Evolutionary conservation across 2,113 vertebrate species (phyloP).

Genomic region (Thymallus thymallus): DNA sequence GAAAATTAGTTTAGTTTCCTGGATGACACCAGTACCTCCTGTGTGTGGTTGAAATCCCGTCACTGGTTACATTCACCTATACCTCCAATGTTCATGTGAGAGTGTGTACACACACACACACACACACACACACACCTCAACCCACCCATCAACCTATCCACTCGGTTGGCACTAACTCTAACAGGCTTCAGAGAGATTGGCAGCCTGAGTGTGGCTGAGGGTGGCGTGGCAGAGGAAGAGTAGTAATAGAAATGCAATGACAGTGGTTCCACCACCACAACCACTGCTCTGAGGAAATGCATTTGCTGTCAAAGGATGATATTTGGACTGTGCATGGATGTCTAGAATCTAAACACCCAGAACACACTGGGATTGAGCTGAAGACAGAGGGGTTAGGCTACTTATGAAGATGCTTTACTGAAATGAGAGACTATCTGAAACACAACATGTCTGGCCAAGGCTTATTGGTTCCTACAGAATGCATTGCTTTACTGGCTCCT

Average conservation of each 20-base stretch:
- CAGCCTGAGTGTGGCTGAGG: conserved; percentile 70
- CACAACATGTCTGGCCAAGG: conserved; percentile 39
- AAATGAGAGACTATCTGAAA: conserved; percentile 17
- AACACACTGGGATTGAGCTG: conserved; percentile 43
- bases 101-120: conserved; percentile 9
- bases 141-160: conserved; percentile 74
- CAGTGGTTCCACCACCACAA: conserved; percentile 74
- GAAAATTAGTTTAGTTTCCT: not conserved
- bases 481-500: conserved; percentile 17
- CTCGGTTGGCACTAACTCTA: conserved; percentile 78
- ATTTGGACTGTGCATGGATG: conserved; percentile 66
- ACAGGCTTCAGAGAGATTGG: conserved; percentile 80
- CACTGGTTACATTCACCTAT: not conserved
- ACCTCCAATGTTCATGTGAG: not conserved
- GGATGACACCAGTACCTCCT: not conserved
- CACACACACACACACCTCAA: conserved; percentile 28
- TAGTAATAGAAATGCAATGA: conserved; percentile 78
- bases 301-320: conserved; percentile 73
- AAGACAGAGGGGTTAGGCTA: not conserved
- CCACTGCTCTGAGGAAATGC: conserved; percentile 73
- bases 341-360: conserved; percentile 67
- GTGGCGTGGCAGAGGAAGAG: conserved; percentile 52
- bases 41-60: not conserved
- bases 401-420: not conserved
- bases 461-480: conserved; percentile 24